Conservation (phyloP, 92 coral and sea anemone genomes). For the Palythoa grandis region DNA sequence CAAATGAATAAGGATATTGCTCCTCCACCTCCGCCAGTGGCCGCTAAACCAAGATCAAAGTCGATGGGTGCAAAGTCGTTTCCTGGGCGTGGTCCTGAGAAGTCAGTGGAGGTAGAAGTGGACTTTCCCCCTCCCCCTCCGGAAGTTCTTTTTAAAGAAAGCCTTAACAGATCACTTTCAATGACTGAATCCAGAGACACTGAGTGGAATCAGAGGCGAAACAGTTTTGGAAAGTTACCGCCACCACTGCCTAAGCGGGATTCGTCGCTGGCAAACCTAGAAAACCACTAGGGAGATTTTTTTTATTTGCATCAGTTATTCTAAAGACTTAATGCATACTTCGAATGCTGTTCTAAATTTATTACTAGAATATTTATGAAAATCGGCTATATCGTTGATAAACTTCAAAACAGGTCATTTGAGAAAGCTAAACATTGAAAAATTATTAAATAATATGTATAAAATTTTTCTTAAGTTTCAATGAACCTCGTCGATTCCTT, state of each 20-base stretch:
- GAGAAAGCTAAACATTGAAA: not conserved
- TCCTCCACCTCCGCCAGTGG: conserved; percentile 42
- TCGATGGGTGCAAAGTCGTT: conserved; percentile 72
- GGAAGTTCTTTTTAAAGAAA: conserved; percentile 68
- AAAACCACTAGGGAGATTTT: not conserved
- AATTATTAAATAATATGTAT: not conserved
- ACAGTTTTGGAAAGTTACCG: conserved; percentile 37
- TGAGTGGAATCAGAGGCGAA: conserved; percentile 52
- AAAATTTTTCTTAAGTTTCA: not conserved
- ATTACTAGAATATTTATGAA: not conserved
- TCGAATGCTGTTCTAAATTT: not conserved
- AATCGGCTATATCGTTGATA: not conserved
- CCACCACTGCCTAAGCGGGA: conserved; percentile 34
- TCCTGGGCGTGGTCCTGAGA: conserved; percentile 48
- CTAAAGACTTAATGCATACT: not conserved
- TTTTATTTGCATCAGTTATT: not conserved
- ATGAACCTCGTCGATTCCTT: not conserved
- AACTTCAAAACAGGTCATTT: not conserved
- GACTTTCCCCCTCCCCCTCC: conserved; percentile 94
- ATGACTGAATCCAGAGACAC: conserved; percentile 43
- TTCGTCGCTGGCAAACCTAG: conserved; percentile 30
- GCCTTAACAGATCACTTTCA: conserved; percentile 51
- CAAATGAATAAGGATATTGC: conserved; percentile 18
- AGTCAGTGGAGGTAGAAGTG: conserved; percentile 59
- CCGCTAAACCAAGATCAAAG: conserved; percentile 49